These are phyloP conservation scores for Athalia cordata DNA, from an alignment of 2,888 invertebrate species.

Conservation along the genomic window DNA sequence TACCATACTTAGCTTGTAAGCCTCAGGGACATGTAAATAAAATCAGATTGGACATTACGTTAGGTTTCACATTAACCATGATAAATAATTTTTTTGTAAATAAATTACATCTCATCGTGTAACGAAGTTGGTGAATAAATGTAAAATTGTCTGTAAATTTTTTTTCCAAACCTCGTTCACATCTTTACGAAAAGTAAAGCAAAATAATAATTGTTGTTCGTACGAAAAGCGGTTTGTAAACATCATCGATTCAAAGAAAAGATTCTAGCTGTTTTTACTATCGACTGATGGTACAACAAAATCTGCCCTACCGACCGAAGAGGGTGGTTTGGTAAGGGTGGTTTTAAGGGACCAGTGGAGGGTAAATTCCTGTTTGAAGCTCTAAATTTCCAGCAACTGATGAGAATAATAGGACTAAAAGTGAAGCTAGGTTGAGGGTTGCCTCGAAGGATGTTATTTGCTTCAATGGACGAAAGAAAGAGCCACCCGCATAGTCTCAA, in stretches of 20 bases:
- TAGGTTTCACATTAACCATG: slow-evolving; percentile 65
- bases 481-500: too few species aligned
- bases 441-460: too few species aligned
- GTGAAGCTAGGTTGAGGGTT: too few species aligned
- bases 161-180: background rate
- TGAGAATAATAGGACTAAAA: background rate
- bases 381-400: background rate
- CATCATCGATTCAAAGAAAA: background rate
- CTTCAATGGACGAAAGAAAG: too few species aligned
- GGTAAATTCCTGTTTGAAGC: background rate
- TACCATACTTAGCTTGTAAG: slow-evolving; percentile 57
- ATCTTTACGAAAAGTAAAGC: background rate
- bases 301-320: slow-evolving; percentile 9
- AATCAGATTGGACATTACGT: slow-evolving; percentile 59
- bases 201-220: background rate
- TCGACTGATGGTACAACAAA: background rate
- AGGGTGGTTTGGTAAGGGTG: background rate
- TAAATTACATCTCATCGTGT: slow-evolving; percentile 63
- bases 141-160: slow-evolving; percentile 38
- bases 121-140: slow-evolving; percentile 62
- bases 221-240: background rate
- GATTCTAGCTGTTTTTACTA: background rate
- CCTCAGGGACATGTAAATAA: slow-evolving; percentile 68
- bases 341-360: background rate
- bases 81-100: slow-evolving; percentile 61